Evolutionary conservation across 1,140 invertebrate genomes (phyloP).

Genomic region (Cepaea nemoralis): DNA sequence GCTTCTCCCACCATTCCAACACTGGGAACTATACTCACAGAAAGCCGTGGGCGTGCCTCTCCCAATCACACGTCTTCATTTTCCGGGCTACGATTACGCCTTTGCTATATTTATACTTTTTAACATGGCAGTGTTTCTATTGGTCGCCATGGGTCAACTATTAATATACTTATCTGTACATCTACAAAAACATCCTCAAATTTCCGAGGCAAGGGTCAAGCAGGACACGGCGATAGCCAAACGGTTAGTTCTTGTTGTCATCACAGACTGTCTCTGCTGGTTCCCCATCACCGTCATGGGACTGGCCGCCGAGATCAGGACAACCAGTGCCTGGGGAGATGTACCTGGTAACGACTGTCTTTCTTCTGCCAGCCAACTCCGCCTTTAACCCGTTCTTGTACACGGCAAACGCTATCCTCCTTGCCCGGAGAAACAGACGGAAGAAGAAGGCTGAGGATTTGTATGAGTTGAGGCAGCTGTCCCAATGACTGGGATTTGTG

Average conservation of each 20-base stretch:
- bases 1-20: constrained; percentile 19
- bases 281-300: constrained; percentile 44
- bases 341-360: constrained; percentile 26
- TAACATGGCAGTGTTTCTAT: constrained; percentile 49
- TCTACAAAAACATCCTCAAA: neutral
- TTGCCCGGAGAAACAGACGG: neutral
- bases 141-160: constrained; percentile 47
- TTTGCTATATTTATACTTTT: constrained; percentile 47
- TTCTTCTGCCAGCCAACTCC: constrained; percentile 42
- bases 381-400: constrained; percentile 43
- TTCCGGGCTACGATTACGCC: constrained; percentile 48
- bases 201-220: neutral
- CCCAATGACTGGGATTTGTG: neutral
- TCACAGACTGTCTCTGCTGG: constrained; percentile 45
- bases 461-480: neutral
- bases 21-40: constrained; percentile 51
- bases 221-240: constrained; percentile 40
- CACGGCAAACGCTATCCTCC: constrained; percentile 24
- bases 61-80: constrained; percentile 41
- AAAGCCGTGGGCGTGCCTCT: constrained; percentile 51
- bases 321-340: constrained; percentile 34
- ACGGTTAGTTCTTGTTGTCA: constrained; percentile 29
- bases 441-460: neutral
- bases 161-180: constrained; percentile 45
- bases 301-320: constrained; percentile 11